These are phyloP conservation scores for Drosophila oshimai DNA, from an alignment of 1,140 invertebrate species.

Conservation along the genomic window DNA sequence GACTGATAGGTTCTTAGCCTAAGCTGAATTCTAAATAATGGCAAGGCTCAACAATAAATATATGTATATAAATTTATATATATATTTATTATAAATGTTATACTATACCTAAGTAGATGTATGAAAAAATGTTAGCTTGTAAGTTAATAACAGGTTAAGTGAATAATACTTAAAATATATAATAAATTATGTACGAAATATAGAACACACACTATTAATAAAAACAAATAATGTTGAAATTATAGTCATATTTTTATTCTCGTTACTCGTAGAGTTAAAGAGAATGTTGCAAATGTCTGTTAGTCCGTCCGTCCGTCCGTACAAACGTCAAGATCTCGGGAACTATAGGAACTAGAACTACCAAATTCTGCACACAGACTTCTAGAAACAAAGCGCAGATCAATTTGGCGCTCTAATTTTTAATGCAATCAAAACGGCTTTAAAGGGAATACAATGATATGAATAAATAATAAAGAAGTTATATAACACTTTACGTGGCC, in stretches of 20 bases:
- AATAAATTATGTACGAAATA: background rate
- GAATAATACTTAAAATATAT: background rate
- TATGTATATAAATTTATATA: background rate
- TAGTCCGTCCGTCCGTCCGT: no score
- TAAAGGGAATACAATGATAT: no score
- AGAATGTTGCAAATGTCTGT: no score
- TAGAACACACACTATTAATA: conserved; percentile 9
- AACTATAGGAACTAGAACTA: no score
- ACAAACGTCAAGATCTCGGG: no score
- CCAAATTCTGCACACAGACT: no score
- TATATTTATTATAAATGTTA: conserved; percentile 20
- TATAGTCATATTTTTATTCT: background rate
- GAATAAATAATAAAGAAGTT: no score
- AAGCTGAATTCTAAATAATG: background rate
- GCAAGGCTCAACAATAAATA: conserved; percentile 4
- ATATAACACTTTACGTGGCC: no score
- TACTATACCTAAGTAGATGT: background rate
- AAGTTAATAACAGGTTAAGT: conserved; percentile 6
- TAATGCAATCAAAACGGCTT: no score
- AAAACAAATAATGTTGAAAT: conserved; percentile 10
- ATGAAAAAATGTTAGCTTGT: background rate
- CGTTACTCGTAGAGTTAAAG: no score
- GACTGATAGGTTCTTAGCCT: conserved; percentile 3
- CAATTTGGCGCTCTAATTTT: no score
- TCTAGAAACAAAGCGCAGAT: no score